Evolutionary conservation across 1,140 invertebrate species (phyloP).

Genomic region (Conus ventricosus): DNA sequence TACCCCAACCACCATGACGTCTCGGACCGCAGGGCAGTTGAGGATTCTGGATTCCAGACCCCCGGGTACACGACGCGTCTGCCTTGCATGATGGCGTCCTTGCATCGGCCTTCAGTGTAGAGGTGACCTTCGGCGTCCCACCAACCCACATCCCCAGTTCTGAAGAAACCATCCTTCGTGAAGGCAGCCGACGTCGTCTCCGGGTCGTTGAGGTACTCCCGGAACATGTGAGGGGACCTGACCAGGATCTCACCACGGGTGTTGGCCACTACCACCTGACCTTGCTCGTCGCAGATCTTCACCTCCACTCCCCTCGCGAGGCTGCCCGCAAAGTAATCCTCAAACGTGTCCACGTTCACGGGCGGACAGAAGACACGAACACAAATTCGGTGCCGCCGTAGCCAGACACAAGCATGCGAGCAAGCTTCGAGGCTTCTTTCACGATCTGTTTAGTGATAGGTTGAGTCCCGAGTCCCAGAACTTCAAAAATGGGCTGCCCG

Average conservation of each 20-base stretch:
- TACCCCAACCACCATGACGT: conserved; percentile 9
- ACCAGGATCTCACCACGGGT: background rate
- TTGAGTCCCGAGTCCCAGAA: background rate
- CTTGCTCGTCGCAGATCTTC: background rate
- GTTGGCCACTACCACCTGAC: background rate
- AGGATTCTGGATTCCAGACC: background rate
- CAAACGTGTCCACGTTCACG: background rate
- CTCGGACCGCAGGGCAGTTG: background rate
- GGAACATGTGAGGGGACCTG: background rate
- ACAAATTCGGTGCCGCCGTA: background rate
- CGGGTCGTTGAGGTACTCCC: conserved; percentile 5
- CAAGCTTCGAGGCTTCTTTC: background rate
- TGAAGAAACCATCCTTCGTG: conserved; percentile 26
- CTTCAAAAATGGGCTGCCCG: background rate
- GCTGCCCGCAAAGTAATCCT: conserved; percentile 4
- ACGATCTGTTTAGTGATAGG: background rate
- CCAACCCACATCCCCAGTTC: conserved; percentile 20
- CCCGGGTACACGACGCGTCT: conserved; percentile 16
- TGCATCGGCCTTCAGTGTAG: background rate
- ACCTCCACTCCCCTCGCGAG: background rate
- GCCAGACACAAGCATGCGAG: background rate
- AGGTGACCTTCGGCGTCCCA: background rate
- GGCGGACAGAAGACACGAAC: background rate
- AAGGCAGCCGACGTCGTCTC: conserved; percentile 20
- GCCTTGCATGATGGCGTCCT: conserved; percentile 10